phyloP scores from a whole-genome alignment of 2,888 invertebrate genomes.

The Coremacera marginata region DNA sequence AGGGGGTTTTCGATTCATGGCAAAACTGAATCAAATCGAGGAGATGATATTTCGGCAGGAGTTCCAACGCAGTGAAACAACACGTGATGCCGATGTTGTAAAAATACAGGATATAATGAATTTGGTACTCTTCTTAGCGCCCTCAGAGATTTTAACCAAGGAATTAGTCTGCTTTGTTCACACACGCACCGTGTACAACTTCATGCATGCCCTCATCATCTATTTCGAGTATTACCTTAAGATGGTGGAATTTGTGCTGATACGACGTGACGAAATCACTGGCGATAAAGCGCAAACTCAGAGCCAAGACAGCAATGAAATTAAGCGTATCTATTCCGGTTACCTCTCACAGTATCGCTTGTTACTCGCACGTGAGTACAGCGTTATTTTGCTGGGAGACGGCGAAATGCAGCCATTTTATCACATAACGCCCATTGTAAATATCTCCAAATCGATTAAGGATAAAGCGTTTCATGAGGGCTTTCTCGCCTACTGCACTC shows the following conservation, averaged over 20 bases:
- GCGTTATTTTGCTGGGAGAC: slow-evolving; percentile 59
- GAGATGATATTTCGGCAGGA: slow-evolving; percentile 63
- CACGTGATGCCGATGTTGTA: slow-evolving; percentile 60
- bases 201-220: slow-evolving; percentile 63
- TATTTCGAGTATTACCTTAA: slow-evolving; percentile 68
- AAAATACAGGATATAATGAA: slow-evolving; percentile 64
- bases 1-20: slow-evolving; percentile 58
- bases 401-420: slow-evolving; percentile 60
- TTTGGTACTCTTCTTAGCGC: slow-evolving; percentile 62
- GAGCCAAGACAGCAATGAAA: slow-evolving; percentile 58
- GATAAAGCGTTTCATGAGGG: slow-evolving; percentile 62
- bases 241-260: slow-evolving; percentile 63
- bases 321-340: slow-evolving; percentile 60
- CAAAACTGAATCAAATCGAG: slow-evolving; percentile 60
- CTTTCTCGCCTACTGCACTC: slow-evolving; percentile 61
- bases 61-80: slow-evolving; percentile 52
- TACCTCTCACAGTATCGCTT: slow-evolving; percentile 63
- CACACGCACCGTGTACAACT: slow-evolving; percentile 57
- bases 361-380: slow-evolving; percentile 66
- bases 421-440: slow-evolving; percentile 58
- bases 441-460: slow-evolving; percentile 58
- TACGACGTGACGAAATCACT: slow-evolving; percentile 63
- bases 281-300: slow-evolving; percentile 59
- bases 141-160: slow-evolving; percentile 56
- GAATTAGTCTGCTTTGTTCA: slow-evolving; percentile 63